A percentile compares a stretch with the other conserved stretches of the same genome.
Evolutionary conservation across 2,888 invertebrate genomes (phyloP).

Genomic region (Rhagophthalmus giganteus): DNA sequence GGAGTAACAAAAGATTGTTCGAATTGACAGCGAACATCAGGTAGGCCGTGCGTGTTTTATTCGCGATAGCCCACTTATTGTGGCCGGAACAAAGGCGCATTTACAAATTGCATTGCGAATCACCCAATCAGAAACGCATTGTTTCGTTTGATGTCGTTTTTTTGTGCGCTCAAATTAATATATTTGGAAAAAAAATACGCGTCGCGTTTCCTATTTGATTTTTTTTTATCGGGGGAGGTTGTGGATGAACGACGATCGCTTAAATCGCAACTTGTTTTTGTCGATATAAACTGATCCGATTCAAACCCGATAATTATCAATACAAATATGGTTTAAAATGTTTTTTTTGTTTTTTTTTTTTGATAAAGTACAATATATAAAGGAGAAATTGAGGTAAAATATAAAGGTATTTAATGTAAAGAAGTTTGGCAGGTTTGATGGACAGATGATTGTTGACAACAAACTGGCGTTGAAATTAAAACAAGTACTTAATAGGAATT

Average conservation of each 20-base stretch:
- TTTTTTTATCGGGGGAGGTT: neutral
- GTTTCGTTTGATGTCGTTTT: conserved; percentile 48
- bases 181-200: conserved; percentile 44
- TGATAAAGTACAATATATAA: too few species aligned
- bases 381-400: too few species aligned
- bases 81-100: conserved; percentile 51
- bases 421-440: too few species aligned
- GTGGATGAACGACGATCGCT: neutral
- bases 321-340: neutral
- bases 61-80: conserved; percentile 53
- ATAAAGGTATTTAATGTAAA: too few species aligned
- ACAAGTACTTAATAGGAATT: too few species aligned
- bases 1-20: conserved; percentile 31
- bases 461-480: too few species aligned
- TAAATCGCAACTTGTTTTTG: neutral
- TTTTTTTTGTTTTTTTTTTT: too few species aligned
- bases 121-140: conserved; percentile 57
- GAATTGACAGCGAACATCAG: conserved; percentile 36
- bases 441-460: too few species aligned
- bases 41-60: conserved; percentile 51
- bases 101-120: conserved; percentile 58
- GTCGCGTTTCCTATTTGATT: conserved; percentile 1
- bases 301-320: too few species aligned
- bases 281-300: neutral
- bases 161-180: conserved; percentile 48